A percentile compares a stretch with the other conserved stretches of the same genome.
These are phyloP conservation scores for Platyrinchus mystaceus DNA, from an alignment of 2,797 vertebrate genomes.

Conservation along the genomic window DNA sequence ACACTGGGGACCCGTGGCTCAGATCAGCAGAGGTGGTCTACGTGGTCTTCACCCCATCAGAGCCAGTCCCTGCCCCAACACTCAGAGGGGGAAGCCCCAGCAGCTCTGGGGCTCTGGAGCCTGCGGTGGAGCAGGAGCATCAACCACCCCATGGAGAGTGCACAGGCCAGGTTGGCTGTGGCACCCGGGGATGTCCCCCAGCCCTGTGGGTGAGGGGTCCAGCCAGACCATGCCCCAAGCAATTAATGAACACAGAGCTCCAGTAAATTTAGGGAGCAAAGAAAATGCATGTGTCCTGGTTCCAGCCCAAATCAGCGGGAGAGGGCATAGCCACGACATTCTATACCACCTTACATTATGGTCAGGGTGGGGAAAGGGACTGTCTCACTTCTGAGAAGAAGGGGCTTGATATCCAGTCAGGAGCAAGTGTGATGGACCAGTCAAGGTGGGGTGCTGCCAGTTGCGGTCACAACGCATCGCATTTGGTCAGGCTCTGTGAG, in stretches of 20 bases:
- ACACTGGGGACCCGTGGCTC: not conserved
- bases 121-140: not conserved
- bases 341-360: not conserved
- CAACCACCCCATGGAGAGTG: not conserved
- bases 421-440: not conserved
- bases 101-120: not conserved
- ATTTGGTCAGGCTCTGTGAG: not conserved
- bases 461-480: not conserved
- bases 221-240: not conserved
- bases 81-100: not conserved
- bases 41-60: not conserved
- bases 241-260: not conserved
- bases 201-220: not conserved
- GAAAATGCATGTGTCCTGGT: not conserved
- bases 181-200: not conserved
- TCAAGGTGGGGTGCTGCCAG: not conserved
- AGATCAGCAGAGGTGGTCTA: not conserved
- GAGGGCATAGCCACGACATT: not conserved
- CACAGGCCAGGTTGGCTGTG: not conserved
- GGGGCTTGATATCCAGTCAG: not conserved
- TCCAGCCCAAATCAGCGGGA: not conserved
- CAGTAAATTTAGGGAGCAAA: not conserved
- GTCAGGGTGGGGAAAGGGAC: not conserved
- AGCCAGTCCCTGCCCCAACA: not conserved
- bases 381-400: not conserved